Evolutionary conservation across 2,113 vertebrate species (phyloP).

Genomic region (Oenanthe oenanthe): DNA sequence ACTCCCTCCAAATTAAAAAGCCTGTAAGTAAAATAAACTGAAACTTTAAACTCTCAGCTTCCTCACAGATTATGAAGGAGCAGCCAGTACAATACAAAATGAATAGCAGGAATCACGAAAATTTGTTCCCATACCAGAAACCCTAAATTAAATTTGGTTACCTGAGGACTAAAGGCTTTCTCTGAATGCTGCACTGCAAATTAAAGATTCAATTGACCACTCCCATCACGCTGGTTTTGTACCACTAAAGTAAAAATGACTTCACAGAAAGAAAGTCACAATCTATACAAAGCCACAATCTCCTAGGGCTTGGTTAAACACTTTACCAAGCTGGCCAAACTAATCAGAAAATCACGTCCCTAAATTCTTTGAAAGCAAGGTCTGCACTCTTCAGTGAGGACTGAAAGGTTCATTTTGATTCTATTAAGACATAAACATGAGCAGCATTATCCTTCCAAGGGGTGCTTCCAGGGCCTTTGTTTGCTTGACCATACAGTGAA

Average conservation of each 20-base stretch:
- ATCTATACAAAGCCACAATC: neutral
- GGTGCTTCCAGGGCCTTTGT: neutral
- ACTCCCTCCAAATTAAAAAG: neutral
- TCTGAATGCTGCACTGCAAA: neutral
- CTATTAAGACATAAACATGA: neutral
- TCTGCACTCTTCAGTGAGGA: neutral
- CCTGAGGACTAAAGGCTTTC: slow-evolving; percentile 33
- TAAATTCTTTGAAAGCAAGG: neutral
- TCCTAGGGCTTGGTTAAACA: neutral
- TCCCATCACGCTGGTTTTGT: neutral
- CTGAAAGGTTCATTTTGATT: neutral
- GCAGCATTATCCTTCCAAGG: neutral
- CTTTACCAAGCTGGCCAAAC: neutral
- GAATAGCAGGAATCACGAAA: neutral
- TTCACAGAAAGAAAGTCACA: neutral
- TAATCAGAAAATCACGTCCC: neutral
- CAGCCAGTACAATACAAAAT: neutral
- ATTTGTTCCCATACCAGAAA: neutral
- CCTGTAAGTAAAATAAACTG: neutral
- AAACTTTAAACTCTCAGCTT: neutral
- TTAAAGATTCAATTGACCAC: slow-evolving; percentile 17
- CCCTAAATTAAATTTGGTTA: slow-evolving; percentile 43
- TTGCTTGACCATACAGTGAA: neutral
- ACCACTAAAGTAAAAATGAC: neutral
- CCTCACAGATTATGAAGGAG: neutral